Percentiles rank a stretch among this genome's conserved stretches.
Conservation (phyloP, 2,797 vertebrate species). For the Pelodytes ibericus region DNA sequence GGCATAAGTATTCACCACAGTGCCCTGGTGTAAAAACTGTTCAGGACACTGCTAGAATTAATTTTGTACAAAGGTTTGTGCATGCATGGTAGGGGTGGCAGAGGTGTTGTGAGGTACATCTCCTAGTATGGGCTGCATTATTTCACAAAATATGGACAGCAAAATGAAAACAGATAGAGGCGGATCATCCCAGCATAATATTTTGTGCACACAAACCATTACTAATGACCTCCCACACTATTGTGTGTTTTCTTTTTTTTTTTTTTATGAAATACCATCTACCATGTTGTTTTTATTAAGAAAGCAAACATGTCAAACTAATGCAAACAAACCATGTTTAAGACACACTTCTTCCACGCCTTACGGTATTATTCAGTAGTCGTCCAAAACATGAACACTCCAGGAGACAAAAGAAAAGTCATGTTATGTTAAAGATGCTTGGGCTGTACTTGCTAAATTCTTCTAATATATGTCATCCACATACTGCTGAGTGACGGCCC, state of each 20-base stretch:
- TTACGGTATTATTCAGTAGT: not conserved
- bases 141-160: not conserved
- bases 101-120: no score
- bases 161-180: slow-evolving; percentile 15
- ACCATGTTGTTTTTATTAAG: slow-evolving; percentile 36
- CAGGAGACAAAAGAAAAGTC: slow-evolving; percentile 23
- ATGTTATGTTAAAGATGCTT: not conserved
- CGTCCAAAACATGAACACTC: slow-evolving; percentile 23
- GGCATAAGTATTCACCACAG: no score
- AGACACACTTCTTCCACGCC: not conserved
- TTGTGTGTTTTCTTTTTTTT: slow-evolving; percentile 6
- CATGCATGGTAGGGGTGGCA: no score
- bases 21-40: no score
- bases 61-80: no score
- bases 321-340: slow-evolving; percentile 13
- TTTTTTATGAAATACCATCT: slow-evolving; percentile 31
- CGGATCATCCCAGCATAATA: not conserved
- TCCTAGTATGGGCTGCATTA: slow-evolving; percentile 7
- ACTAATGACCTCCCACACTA: not conserved
- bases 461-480: no score
- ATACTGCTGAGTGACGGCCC: no score
- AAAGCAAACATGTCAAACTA: slow-evolving; percentile 21
- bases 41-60: no score
- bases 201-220: not conserved
- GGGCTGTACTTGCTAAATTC: no score